Evolutionary conservation across 1,140 invertebrate genomes (phyloP), one percentile per base, ranked within the genome.

Genomic region (Drosophila ercepeae): DNA sequence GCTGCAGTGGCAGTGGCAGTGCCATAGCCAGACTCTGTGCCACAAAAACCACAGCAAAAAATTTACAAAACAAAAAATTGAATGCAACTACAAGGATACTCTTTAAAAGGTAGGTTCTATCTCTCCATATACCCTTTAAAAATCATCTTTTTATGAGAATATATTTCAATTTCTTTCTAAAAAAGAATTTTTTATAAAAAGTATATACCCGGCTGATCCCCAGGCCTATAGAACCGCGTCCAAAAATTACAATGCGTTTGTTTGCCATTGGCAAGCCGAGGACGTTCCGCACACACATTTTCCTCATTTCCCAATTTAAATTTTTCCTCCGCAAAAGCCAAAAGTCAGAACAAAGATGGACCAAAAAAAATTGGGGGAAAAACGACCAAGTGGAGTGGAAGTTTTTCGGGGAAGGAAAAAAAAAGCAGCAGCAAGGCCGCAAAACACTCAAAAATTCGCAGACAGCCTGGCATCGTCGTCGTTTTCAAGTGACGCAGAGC

Each of bases 221-320:
- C 6, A 9, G 32, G 9, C n/a, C 11, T 6, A 7, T 14, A 32
- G 16, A 34, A 3, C 16, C 36, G 9, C 42, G 25, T 18, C 21
- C 46, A 75, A 77, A 75, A 78, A 84, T 84, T 72, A 78, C 79
- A 86, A 88, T 88, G 82, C 77, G 67, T 74, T 77, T 86, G 82
- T 78, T 82, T 75, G 72, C 57, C 69, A 61, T 58, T 67, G 71
- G 54, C 65, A 63, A 42, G 42, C 51, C 52, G 36, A 14, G 13
- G 36, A 4, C 36, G 8, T 16, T 9, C 3, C 39, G n/a, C 36
- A 13, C 16, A 13, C 41, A 32, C 42, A 14, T 14, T 44, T 21
- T 39, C 7, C 39, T 18, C 42, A 42, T 34, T 49, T 41, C 7
- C 21, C 23, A 50, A 16, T 42, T 18, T 42, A 8, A 65, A 39